phyloP scores from a whole-genome alignment of 2,888 invertebrate genomes.

The Ametastegia equiseti region DNA sequence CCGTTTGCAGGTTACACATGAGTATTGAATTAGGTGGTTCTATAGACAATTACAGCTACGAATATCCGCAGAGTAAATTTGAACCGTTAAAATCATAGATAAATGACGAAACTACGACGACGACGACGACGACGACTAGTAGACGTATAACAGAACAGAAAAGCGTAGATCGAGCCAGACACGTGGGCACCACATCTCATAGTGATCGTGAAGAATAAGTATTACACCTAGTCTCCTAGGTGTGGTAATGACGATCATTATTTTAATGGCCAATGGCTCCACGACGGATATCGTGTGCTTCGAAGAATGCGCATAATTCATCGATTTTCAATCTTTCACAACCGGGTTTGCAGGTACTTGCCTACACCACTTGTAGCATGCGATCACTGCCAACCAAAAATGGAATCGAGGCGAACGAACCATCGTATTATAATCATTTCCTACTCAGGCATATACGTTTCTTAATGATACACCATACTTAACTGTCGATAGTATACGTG shows the following conservation, averaged over 20 bases:
- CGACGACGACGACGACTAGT: too few relatives aligned
- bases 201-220: constrained; percentile 18
- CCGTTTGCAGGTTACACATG: too few relatives aligned
- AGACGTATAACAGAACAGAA: neutral
- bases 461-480: neutral
- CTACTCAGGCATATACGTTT: neutral
- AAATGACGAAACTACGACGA: constrained; percentile 72
- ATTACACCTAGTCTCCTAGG: neutral
- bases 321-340: neutral
- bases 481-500: too few relatives aligned
- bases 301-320: neutral
- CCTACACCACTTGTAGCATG: neutral
- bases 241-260: constrained; percentile 27
- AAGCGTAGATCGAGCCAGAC: neutral
- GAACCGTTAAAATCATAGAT: neutral
- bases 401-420: neutral
- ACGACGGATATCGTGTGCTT: neutral
- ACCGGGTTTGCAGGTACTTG: too few relatives aligned
- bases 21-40: too few relatives aligned
- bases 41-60: too few relatives aligned
- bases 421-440: neutral
- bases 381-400: too few relatives aligned
- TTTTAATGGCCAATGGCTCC: neutral
- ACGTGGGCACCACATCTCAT: neutral
- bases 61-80: neutral